Evolutionary conservation across 2,113 vertebrate species (phyloP), one percentile per base, ranked within the genome.

Genomic region (Jaculus jaculus): DNA sequence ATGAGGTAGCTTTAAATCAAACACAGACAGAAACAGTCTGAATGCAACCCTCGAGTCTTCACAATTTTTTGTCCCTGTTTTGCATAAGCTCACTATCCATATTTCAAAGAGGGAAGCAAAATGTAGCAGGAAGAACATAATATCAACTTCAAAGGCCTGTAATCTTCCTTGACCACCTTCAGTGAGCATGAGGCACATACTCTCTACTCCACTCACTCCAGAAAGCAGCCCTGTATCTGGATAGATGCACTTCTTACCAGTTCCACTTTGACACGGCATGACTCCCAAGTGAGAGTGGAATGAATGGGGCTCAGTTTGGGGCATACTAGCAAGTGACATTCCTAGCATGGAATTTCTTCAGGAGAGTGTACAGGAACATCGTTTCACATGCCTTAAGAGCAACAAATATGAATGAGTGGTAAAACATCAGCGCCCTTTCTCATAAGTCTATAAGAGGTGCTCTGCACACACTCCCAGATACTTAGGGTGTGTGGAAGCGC

Each of bases 321-420:
- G 54, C 61, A 68, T 60, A 21, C 68, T 82, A 32, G 72, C 81
- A 96, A 85, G 39, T 16, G 61, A 17, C 47, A 82, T 20, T 84
- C 24, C 61, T 69, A 13, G 4, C 5, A 61, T 47, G 8, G 23
- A 32, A 54, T 37, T 72, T 54, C 69, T 92, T 84, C 73, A n/a
- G 1, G 54, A 90, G 5, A 39, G 18, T n/a, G 17, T 20, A 13
- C 60, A 85, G 15, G 37, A 39, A 61, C 32, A 16, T 32, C 39
- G 32, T 23, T 91, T 84, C 84, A 81, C 6, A 30, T 26, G 20
- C 17, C 75, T 87, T 93, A 32, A 90, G 15, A 78, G 18, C 10
- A 81, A 47, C 77, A 91, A 84, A 93, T 74, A 26, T 7, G 39
- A 47, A 47, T 28, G 17, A 91, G 61, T 34, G 32, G 23, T 30